Conservation (phyloP, 2,113 vertebrate genomes). For the Pseudolaguvia tuberculata region DNA sequence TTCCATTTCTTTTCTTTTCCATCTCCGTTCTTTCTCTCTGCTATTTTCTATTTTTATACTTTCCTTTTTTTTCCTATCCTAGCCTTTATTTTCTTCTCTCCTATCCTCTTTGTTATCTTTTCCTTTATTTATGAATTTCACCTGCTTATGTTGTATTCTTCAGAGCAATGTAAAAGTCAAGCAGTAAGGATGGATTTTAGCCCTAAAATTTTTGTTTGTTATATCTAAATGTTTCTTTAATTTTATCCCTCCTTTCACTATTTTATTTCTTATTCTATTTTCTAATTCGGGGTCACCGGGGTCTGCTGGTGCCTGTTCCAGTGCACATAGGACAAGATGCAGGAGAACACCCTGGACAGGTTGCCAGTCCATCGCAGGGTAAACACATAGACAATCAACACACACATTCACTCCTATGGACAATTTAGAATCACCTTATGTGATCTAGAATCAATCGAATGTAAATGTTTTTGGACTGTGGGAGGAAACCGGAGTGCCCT, state of each 20-base stretch:
- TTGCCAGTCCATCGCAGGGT: too few species aligned
- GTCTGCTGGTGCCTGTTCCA: too few species aligned
- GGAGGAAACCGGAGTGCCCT: too few species aligned
- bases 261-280: constrained; percentile 1
- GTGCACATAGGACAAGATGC: too few species aligned
- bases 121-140: constrained; percentile 43
- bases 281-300: too few species aligned
- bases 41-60: too few species aligned
- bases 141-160: constrained; percentile 40
- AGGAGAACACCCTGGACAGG: too few species aligned
- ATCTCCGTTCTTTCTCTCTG: neutral
- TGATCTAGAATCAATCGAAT: too few species aligned
- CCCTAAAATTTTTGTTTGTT: constrained; percentile 30
- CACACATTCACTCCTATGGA: too few species aligned
- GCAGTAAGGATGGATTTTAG: constrained; percentile 44
- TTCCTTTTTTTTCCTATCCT: neutral
- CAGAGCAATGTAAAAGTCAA: constrained; percentile 40
- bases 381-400: too few species aligned
- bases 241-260: constrained; percentile 21
- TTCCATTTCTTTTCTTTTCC: neutral
- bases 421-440: too few species aligned
- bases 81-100: neutral
- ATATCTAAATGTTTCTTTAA: constrained; percentile 40
- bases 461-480: too few species aligned
- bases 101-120: constrained; percentile 7